phyloP scores from a whole-genome alignment of 37 sponge, comb jelly and placozoan species.

The Cladorhizidae sp. region DNA sequence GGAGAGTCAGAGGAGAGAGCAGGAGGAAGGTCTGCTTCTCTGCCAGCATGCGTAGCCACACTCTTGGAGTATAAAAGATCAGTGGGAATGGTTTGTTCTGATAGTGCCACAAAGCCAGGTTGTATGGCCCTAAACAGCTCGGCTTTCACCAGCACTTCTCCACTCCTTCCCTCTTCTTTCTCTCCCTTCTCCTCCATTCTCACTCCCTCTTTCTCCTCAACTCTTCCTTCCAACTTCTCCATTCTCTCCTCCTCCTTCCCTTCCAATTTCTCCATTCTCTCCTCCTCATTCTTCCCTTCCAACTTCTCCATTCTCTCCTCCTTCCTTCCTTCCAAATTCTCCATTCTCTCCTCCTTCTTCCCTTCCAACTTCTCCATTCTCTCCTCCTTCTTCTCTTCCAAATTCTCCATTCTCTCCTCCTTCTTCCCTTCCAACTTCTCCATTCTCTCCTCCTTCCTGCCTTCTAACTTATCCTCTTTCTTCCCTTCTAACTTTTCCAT shows the following conservation, averaged over 20 bases:
- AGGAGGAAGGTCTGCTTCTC: not conserved
- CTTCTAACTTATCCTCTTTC: not conserved
- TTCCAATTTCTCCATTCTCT: too few relatives aligned
- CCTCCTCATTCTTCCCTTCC: too few relatives aligned
- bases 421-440: too few relatives aligned
- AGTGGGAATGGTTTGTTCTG: not conserved
- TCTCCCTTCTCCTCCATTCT: not conserved
- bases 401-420: not conserved
- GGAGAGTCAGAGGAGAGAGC: too few relatives aligned
- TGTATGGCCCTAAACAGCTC: not conserved
- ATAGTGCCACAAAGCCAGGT: slow-evolving; percentile 10
- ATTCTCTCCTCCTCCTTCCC: too few relatives aligned
- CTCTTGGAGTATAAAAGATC: not conserved
- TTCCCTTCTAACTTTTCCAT: not conserved
- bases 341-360: too few relatives aligned
- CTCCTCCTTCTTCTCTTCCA: too few relatives aligned
- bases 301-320: not conserved
- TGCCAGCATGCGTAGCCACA: not conserved
- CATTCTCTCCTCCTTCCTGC: too few relatives aligned
- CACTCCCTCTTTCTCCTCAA: too few relatives aligned
- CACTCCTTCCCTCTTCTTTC: not conserved
- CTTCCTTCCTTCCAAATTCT: not conserved
- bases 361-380: too few relatives aligned
- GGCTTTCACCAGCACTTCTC: not conserved
- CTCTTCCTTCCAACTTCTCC: too few relatives aligned